Evolutionary conservation across 1,140 invertebrate species (phyloP).

Genomic region (Amphibalanus amphitrite): DNA sequence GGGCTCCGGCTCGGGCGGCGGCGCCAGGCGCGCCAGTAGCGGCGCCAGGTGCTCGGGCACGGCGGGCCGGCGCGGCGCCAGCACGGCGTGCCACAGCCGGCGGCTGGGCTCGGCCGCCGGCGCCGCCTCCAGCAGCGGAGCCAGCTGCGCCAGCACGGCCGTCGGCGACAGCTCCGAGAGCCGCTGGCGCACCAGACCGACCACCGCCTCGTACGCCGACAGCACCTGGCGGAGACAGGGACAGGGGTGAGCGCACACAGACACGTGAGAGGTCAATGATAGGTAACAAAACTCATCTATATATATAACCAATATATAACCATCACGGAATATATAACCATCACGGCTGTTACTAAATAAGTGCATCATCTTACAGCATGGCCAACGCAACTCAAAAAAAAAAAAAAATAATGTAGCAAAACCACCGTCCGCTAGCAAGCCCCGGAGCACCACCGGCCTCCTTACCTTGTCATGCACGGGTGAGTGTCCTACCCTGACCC

Average conservation of each 20-base stretch:
- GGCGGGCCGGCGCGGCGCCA: background rate
- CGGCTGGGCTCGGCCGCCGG: background rate
- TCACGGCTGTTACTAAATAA: too few species aligned
- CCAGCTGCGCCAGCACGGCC: background rate
- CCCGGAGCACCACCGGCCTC: too few species aligned
- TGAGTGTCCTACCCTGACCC: too few species aligned
- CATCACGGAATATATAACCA: too few species aligned
- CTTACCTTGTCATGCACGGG: too few species aligned
- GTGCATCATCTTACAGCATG: too few species aligned
- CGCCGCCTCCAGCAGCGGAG: background rate
- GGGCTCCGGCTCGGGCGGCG: background rate
- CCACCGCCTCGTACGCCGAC: background rate
- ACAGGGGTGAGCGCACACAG: background rate
- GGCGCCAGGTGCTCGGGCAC: background rate
- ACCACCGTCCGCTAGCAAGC: too few species aligned
- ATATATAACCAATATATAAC: too few species aligned
- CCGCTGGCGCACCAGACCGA: background rate
- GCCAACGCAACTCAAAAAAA: too few species aligned
- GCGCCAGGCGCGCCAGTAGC: background rate
- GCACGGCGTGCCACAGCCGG: background rate
- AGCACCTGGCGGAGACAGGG: background rate
- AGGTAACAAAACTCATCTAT: too few species aligned
- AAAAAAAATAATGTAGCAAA: too few species aligned
- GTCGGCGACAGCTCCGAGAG: background rate
- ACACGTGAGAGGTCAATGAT: too few species aligned